Evolutionary conservation across 2,888 invertebrate genomes (phyloP).

Genomic region (Corythucha ciliata): DNA sequence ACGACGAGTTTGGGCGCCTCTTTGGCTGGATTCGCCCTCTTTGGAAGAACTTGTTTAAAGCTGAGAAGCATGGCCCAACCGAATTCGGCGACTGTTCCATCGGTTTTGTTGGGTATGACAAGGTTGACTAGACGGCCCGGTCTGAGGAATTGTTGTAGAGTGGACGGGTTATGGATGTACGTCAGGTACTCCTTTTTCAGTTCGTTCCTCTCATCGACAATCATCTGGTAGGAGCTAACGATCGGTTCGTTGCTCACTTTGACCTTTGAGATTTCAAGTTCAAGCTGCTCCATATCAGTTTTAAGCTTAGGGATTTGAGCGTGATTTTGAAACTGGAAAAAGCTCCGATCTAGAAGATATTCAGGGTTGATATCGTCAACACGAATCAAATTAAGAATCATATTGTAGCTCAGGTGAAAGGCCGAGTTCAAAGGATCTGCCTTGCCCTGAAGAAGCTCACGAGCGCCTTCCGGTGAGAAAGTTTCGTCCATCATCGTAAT

Average conservation of each 20-base stretch:
- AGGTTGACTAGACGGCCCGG: constrained; percentile 64
- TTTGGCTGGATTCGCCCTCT: constrained; percentile 6
- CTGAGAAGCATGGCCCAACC: constrained; percentile 97
- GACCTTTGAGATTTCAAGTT: constrained; percentile 19
- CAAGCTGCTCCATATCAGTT: constrained; percentile 51
- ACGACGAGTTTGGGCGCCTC: constrained; percentile 22
- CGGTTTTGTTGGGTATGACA: constrained; percentile 16
- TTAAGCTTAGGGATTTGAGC: constrained; percentile 82
- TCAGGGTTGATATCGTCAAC: constrained; percentile 99
- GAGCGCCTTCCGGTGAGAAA: constrained; percentile 60
- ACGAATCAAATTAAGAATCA: constrained; percentile 91
- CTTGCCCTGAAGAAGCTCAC: constrained; percentile 74
- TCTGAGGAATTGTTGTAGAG: constrained; percentile 69
- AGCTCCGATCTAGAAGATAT: constrained; percentile 96
- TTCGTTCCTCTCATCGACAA: constrained; percentile 68
- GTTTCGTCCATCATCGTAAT: constrained; percentile 98
- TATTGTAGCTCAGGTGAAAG: constrained; percentile 98
- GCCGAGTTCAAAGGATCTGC: constrained; percentile 98
- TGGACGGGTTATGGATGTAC: constrained; percentile 55
- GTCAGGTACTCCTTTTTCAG: constrained; percentile 64
- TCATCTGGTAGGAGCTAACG: constrained; percentile 53
- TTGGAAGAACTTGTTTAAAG: constrained; percentile 59
- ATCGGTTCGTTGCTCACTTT: constrained; percentile 17
- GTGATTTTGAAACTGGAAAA: constrained; percentile 99
- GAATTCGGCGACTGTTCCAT: constrained; percentile 70